phyloP scores from a whole-genome alignment of 2,113 vertebrate species.

The Mormoops blainvillei region DNA sequence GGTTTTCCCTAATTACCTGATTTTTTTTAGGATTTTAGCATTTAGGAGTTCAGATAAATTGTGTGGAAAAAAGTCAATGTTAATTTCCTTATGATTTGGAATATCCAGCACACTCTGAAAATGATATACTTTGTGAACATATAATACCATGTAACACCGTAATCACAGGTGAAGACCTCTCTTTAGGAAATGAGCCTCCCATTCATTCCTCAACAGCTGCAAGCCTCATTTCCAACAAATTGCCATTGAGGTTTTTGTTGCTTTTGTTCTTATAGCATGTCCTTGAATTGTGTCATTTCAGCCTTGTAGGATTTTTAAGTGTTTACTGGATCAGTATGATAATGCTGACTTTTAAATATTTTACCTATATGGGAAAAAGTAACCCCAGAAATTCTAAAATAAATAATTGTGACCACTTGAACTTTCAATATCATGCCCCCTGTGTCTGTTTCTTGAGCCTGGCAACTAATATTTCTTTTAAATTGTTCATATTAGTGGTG shows the following conservation, averaged over 20 bases:
- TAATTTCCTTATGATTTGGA: background rate
- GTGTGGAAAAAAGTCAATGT: background rate
- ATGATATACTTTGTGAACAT: background rate
- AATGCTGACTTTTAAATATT: slow-evolving; percentile 10
- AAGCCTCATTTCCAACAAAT: background rate
- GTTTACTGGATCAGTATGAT: background rate
- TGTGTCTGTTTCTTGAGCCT: slow-evolving; percentile 53
- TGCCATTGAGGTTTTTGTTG: background rate
- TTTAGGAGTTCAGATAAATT: background rate
- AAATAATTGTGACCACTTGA: slow-evolving; percentile 1
- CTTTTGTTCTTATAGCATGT: slow-evolving; percentile 16
- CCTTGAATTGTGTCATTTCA: slow-evolving; percentile 24
- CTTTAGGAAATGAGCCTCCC: background rate
- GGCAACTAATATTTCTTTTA: slow-evolving; percentile 45
- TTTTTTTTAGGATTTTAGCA: background rate
- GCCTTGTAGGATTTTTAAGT: background rate
- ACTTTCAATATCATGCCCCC: slow-evolving; percentile 17
- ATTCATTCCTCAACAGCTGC: background rate
- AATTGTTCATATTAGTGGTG: slow-evolving; percentile 43
- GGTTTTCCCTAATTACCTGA: background rate
- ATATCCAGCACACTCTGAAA: background rate
- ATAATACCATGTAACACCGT: background rate
- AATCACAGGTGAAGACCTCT: background rate
- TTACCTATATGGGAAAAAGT: background rate
- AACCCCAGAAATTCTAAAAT: background rate